Conservation (phyloP, 1,140 invertebrate species). For the Cotesia vestalis region DNA sequence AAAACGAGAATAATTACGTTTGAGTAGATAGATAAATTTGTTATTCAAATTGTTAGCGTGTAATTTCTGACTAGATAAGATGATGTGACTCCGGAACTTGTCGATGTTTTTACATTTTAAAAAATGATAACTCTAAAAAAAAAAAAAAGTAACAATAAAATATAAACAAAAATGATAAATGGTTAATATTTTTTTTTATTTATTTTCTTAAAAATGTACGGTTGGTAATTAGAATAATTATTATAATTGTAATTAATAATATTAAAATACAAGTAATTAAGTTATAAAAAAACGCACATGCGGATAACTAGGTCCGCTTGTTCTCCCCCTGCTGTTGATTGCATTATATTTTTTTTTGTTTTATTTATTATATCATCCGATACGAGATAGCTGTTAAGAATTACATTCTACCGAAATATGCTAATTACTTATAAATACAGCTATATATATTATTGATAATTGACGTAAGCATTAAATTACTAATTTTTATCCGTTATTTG, state of each 20-base stretch:
- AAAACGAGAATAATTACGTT: conserved; percentile 45
- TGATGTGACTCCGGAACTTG: conserved; percentile 6
- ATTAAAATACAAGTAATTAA: neutral
- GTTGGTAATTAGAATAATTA: conserved; percentile 12
- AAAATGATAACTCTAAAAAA: neutral
- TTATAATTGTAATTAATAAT: neutral
- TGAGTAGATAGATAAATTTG: conserved; percentile 57
- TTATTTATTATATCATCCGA: conserved; percentile 25
- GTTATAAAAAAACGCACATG: conserved; percentile 4
- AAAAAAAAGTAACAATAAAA: neutral
- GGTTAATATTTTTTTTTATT: conserved; percentile 2
- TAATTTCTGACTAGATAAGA: conserved; percentile 26
- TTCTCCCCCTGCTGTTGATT: too few species aligned
- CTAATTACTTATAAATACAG: conserved; percentile 66
- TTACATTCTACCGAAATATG: conserved; percentile 66
- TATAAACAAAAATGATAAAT: neutral
- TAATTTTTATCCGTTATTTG: conserved; percentile 33
- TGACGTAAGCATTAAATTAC: conserved; percentile 61
- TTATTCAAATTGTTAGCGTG: conserved; percentile 47
- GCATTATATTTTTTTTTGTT: conserved; percentile 21
- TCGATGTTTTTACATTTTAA: conserved; percentile 16
- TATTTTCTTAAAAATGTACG: neutral
- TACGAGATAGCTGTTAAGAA: conserved; percentile 61
- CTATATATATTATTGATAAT: conserved; percentile 61
- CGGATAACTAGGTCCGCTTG: too few species aligned